phyloP scores from a whole-genome alignment of 1,140 invertebrate genomes.

The Radopholus similis region DNA sequence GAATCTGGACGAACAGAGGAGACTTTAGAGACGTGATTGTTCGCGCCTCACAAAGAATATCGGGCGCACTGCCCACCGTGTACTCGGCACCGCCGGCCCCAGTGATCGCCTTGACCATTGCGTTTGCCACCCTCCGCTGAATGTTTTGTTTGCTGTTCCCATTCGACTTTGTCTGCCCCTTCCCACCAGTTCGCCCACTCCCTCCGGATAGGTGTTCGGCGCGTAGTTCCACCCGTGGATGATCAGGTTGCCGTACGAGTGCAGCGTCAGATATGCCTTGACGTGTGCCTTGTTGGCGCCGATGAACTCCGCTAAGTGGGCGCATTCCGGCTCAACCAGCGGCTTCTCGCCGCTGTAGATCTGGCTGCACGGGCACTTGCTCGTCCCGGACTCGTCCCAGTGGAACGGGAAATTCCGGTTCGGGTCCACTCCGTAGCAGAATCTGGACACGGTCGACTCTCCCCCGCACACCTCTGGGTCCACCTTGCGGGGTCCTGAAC shows the following conservation, averaged over 20 bases:
- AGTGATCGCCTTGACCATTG: constrained; percentile 40
- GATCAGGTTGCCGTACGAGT: constrained; percentile 60
- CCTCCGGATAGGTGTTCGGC: constrained; percentile 45
- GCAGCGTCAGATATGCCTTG: constrained; percentile 51
- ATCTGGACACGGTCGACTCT: neutral
- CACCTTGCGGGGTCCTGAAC: constrained; percentile 34
- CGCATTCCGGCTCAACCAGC: constrained; percentile 43
- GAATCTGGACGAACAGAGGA: constrained; percentile 30
- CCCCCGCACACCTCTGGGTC: neutral
- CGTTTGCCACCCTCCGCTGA: constrained; percentile 10
- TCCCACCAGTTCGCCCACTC: constrained; percentile 55
- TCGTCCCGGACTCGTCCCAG: constrained; percentile 48
- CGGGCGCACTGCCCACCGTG: constrained; percentile 35
- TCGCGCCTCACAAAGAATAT: constrained; percentile 41
- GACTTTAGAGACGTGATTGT: neutral
- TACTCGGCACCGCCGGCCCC: constrained; percentile 35
- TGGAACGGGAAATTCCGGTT: constrained; percentile 62
- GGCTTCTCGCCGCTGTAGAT: constrained; percentile 40
- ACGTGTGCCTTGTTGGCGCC: constrained; percentile 23
- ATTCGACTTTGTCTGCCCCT: neutral
- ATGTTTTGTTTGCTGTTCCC: neutral
- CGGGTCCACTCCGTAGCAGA: constrained; percentile 61
- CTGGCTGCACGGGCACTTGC: constrained; percentile 31
- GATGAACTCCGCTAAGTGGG: constrained; percentile 31
- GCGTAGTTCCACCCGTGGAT: constrained; percentile 63